Conservation (phyloP, 2,113 vertebrate genomes). For the Australoheros scitulus region DNA sequence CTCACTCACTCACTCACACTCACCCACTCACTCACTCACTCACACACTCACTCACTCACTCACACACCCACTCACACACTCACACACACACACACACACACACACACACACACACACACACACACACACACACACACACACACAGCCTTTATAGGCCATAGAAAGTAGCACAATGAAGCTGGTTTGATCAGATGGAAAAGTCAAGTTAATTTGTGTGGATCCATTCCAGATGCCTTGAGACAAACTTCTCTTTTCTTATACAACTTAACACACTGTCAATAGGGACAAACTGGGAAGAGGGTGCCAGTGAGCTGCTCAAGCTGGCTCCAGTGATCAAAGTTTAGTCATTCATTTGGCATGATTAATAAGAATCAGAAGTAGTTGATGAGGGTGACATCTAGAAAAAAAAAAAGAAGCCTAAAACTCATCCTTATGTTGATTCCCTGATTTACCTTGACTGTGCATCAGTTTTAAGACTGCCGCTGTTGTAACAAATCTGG, state of each 20-base stretch:
- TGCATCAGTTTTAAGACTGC: neutral
- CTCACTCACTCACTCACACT: too few species aligned
- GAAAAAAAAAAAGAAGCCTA: neutral
- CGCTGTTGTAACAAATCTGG: neutral
- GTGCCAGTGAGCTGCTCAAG: neutral
- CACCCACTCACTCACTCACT: too few species aligned
- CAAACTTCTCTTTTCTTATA: constrained; percentile 18
- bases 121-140: too few species aligned
- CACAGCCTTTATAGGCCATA: neutral
- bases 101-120: too few species aligned
- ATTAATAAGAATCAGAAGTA: neutral
- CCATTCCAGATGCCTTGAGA: neutral
- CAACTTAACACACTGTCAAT: neutral
- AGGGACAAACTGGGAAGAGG: neutral
- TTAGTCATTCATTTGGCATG: neutral
- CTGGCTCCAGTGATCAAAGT: neutral
- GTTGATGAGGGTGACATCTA: neutral
- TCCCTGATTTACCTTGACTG: neutral
- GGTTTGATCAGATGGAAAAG: neutral
- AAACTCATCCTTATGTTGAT: neutral
- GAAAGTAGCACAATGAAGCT: neutral
- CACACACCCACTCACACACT: too few species aligned
- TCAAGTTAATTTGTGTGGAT: constrained; percentile 4
- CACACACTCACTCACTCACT: too few species aligned
- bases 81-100: too few species aligned